Base-by-base conservation (phyloP, 2,888 invertebrate genomes). In the Drymonia ruficornis region DNA sequence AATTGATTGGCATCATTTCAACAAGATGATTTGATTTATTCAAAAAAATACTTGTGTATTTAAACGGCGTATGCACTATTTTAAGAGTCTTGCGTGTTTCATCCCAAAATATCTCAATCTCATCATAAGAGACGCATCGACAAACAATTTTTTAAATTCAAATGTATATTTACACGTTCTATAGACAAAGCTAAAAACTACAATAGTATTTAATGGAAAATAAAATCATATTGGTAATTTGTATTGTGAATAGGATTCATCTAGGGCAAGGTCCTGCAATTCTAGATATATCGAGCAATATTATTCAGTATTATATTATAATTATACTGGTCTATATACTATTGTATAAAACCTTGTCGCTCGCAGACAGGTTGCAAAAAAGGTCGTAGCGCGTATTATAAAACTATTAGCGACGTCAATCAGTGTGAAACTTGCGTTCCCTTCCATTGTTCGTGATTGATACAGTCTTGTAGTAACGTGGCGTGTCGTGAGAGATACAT, bases 341-440 rank as follows among this genome's bases (percentile, higher is more conserved):
- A 18, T 45, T 11, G 42, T 31, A 49, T 43, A 60, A 59, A 65
- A 56, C 69, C 72, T 68, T 71, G 72, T 47, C 9, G 42, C 11
- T 48, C 36, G 29, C 52, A 31, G 48, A 53, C 54, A 65, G 59
- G 62, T 68, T 65, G 64, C 56, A 56, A 56, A 49, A 65, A 69
- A 69, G 65, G 69, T 65, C 68, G 60, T 52, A 61, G 44, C 47
- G 58, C 44, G 47, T 49, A 50, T 52, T 65, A 58, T 55, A 55
- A 49, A 57, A 56, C 57, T 62, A 63, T 65, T 62, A 51, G 47
- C 48, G 49, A 53, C 52, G 53, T 53, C 52, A 46, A 46, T 38
- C 42, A 42, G 38, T 8, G 31, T 47, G 34, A 34, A 18, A 16
- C 16, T 34, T 47, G 34, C 34, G 47, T 31, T 47, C 31, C 38